Evolutionary conservation across 2,797 vertebrate species (phyloP).

Genomic region (Sebastes alutus): DNA sequence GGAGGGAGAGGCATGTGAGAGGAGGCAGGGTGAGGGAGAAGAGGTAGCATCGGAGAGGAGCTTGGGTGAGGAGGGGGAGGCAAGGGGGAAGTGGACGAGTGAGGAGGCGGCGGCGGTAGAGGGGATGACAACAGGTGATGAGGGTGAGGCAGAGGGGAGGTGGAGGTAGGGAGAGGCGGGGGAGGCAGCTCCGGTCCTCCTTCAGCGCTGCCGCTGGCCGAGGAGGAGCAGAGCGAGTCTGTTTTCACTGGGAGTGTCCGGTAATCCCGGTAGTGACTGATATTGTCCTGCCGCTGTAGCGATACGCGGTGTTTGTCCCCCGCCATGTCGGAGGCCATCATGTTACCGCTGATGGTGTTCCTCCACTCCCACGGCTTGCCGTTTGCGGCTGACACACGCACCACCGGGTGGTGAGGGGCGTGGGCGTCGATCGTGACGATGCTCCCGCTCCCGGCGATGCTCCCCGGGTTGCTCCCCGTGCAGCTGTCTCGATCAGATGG

Average conservation of each 20-base stretch:
- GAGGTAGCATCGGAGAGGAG: constrained; percentile 40
- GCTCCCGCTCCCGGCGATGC: constrained; percentile 88
- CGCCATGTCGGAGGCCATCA: constrained; percentile 73
- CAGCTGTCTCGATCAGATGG: constrained; percentile 91
- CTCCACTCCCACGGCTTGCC: constrained; percentile 92
- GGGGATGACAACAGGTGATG: constrained; percentile 57
- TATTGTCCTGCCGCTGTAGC: constrained; percentile 79
- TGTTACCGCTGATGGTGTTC: constrained; percentile 82
- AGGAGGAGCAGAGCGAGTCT: constrained; percentile 86
- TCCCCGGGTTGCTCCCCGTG: constrained; percentile 90
- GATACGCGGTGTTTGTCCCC: constrained; percentile 80
- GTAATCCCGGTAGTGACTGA: constrained; percentile 85
- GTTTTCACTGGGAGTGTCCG: constrained; percentile 82
- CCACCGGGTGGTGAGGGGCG: constrained; percentile 92
- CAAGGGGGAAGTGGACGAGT: constrained; percentile 55
- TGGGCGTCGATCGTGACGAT: constrained; percentile 94
- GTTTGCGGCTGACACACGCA: constrained; percentile 89
- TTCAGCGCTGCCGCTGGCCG: constrained; percentile 74
- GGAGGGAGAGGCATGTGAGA: constrained; percentile 72
- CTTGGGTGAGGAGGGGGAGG: constrained; percentile 50
- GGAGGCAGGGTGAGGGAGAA: constrained; percentile 49
- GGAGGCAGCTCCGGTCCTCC: constrained; percentile 81
- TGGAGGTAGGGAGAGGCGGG: constrained; percentile 63
- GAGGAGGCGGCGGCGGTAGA: constrained; percentile 56
- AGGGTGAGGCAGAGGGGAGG: constrained; percentile 71